Conservation (phyloP, 2,888 invertebrate species). For the Rugalucina vietnamica region DNA sequence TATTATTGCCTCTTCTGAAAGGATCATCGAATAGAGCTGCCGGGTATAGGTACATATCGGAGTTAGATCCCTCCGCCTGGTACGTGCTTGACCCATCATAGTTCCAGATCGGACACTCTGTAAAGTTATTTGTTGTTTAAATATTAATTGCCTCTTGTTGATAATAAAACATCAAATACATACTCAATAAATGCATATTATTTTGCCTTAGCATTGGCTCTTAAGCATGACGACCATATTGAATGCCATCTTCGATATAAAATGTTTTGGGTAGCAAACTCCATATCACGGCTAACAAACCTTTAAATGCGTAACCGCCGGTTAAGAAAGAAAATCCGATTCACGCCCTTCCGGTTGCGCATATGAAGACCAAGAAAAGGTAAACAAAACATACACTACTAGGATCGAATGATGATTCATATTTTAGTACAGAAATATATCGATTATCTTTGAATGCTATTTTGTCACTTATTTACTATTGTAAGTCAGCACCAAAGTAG, state of each 20-base stretch:
- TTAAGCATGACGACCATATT: neutral
- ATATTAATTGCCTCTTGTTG: neutral
- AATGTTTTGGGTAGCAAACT: too few species aligned
- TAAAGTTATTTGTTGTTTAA: neutral
- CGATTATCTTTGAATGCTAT: too few species aligned
- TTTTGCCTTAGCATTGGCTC: neutral
- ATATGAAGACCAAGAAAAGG: too few species aligned
- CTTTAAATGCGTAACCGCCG: too few species aligned
- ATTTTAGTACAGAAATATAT: too few species aligned
- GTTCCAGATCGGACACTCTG: conserved; percentile 85
- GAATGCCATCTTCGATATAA: neutral
- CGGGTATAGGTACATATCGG: conserved; percentile 94
- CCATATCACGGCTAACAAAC: too few species aligned
- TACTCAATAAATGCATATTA: neutral
- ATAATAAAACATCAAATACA: neutral
- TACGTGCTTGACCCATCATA: conserved; percentile 85
- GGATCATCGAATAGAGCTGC: conserved; percentile 85
- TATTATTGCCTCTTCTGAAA: conserved; percentile 92
- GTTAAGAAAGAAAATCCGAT: too few species aligned
- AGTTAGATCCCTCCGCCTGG: conserved; percentile 85
- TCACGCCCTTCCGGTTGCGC: too few species aligned
- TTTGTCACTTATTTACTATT: too few species aligned
- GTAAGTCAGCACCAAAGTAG: too few species aligned
- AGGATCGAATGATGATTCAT: too few species aligned
- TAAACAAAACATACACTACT: too few species aligned